These are phyloP conservation scores for Andrena chrysosceles DNA, from an alignment of 2,888 invertebrate genomes.

Conservation along the genomic window DNA sequence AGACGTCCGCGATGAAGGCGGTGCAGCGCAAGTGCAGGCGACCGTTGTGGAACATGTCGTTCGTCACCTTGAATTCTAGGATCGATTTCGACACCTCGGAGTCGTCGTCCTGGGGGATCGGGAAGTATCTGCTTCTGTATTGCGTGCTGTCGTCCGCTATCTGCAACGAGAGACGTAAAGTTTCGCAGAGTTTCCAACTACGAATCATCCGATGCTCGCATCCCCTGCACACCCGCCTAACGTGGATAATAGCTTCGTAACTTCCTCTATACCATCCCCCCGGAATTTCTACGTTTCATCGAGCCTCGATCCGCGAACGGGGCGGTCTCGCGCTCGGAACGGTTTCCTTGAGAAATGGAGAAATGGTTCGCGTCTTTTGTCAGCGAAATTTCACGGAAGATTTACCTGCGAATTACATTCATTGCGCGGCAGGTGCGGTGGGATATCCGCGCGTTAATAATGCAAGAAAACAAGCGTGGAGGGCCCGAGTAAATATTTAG, in stretches of 20 bases:
- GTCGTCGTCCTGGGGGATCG: conserved; percentile 59
- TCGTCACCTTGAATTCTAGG: conserved; percentile 77
- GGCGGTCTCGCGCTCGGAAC: too few species aligned
- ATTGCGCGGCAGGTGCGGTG: neutral
- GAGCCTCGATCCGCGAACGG: too few species aligned
- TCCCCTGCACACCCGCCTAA: too few species aligned
- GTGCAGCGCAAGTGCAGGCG: conserved; percentile 79
- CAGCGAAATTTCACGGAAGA: neutral
- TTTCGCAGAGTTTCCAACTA: too few species aligned
- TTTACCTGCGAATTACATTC: conserved; percentile 41
- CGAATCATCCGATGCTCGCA: too few species aligned
- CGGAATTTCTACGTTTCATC: too few species aligned
- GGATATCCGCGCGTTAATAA: conserved; percentile 35
- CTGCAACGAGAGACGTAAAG: conserved; percentile 68
- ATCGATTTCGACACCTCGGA: conserved; percentile 74
- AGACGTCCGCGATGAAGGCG: conserved; percentile 78
- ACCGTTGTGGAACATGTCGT: conserved; percentile 78
- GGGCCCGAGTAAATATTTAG: conserved; percentile 47
- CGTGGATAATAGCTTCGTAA: too few species aligned
- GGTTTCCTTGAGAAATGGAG: too few species aligned
- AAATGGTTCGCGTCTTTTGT: neutral
- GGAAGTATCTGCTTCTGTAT: conserved; percentile 68
- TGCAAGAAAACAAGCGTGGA: conserved; percentile 26
- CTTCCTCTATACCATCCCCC: too few species aligned
- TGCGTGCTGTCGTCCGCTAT: conserved; percentile 71